Evolutionary conservation across 2,797 vertebrate genomes (phyloP), one percentile per base, ranked within the genome.

Genomic region (Fistularia tabacaria): DNA sequence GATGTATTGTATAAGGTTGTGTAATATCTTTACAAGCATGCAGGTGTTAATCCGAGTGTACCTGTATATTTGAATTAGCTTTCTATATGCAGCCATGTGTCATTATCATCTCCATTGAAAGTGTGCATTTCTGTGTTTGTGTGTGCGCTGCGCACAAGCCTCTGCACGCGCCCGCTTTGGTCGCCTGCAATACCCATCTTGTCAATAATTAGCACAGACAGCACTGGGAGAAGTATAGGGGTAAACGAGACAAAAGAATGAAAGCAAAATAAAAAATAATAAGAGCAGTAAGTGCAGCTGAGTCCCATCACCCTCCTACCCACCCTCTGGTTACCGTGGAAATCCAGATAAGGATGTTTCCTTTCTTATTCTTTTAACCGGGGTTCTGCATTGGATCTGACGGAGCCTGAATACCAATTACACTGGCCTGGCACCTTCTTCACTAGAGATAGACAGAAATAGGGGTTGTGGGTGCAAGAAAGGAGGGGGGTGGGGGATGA

Each of bases 311-410:
- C 60, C 55, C 44, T 56, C 59, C 40, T 57, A 51, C 58, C 54
- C 14, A 14, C 54, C 59, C 71, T 56, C 49, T 37, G 71, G 80
- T 85, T 86, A 81, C 75, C 51, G 75, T 76, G 73, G 69, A 87
- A 84, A 88, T 86, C 83, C 82, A 84, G 83, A 85, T 86, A 84
- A 86, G 86, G 66, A 77, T 84, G 82, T 86, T 87, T 83, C 77
- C 58, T 71, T 82, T 85, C 57, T 75, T 80, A 71, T 72, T 82
- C 73, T 73, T 59, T 76, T 81, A 85, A 84, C 76, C 76, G 72
- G 67, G 62, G 69, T 38, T 80, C 83, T 83, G 77, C 83, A 80
- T 81, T 64, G 70, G 79, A 61, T 83, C 57, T 66, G 80, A 83
- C 76, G 67, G 75, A 66, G 62, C 58, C 67, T 66, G 86, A 87